phyloP scores from a whole-genome alignment of 1,140 invertebrate species.

The Dreissena rostriformis region DNA sequence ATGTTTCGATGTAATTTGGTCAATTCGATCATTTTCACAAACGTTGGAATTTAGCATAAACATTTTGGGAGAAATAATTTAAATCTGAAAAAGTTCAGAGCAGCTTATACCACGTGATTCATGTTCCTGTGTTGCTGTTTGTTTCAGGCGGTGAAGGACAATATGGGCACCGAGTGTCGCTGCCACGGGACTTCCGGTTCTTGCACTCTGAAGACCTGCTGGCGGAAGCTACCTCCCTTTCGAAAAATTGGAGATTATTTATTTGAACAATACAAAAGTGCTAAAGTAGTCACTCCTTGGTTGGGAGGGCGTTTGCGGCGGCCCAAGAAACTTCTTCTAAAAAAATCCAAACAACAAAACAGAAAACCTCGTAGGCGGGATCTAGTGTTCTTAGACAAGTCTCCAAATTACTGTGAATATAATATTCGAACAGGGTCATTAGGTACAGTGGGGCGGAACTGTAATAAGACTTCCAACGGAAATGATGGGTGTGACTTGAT shows the following conservation, averaged over 20 bases:
- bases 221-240: conserved; percentile 94
- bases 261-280: conserved; percentile 90
- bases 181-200: conserved; percentile 98
- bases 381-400: conserved; percentile 93
- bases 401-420: conserved; percentile 96
- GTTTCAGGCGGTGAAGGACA: conserved; percentile 79
- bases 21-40: too few relatives aligned
- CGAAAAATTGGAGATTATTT: conserved; percentile 91
- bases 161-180: conserved; percentile 87
- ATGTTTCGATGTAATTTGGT: too few relatives aligned
- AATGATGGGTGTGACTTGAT: conserved; percentile 83
- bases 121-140: background rate
- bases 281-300: conserved; percentile 86
- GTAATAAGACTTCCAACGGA: conserved; percentile 80
- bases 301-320: conserved; percentile 67
- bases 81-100: too few relatives aligned
- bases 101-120: too few relatives aligned
- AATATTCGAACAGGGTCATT: conserved; percentile 83
- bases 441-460: conserved; percentile 81
- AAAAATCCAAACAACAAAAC: conserved; percentile 86
- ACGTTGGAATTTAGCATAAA: too few relatives aligned
- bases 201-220: conserved; percentile 97
- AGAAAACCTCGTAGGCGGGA: conserved; percentile 84
- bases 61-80: too few relatives aligned
- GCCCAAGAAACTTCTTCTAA: conserved; percentile 79